Evolutionary conservation across 1,140 invertebrate genomes (phyloP), one percentile per base, ranked within the genome.

Genomic region (Elysia chlorotica): DNA sequence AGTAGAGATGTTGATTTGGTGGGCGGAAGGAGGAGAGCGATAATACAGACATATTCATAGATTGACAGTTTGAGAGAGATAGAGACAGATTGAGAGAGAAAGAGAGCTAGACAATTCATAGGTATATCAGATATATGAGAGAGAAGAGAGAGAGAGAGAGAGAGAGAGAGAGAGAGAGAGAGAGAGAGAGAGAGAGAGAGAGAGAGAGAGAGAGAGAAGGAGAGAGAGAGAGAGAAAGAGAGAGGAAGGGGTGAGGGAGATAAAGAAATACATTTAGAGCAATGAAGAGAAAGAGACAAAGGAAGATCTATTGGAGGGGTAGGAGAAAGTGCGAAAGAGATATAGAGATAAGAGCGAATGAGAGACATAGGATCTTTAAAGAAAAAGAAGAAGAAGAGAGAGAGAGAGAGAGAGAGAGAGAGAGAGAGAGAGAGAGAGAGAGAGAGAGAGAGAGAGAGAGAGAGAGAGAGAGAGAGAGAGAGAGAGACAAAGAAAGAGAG

Each of bases 371-470:
- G 23, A 6, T 30, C n/a, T n/a, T n/a, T 38, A 28, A 59, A 23
- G 38, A 2, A 66, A n/a, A 66, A 10, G 35, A 66, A 66, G 37
- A 66, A 14, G 23, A 41, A 66, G 65, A 66, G n/a, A 31, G 10
- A 41, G 65, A 66, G n/a, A 31, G 30, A 41, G 31, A 41, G 37
- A 38, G 31, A 38, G 37, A 41, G 30, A 66, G 31, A 66, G 37
- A 66, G 37, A 66, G 65, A 66, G 6, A 41, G 37, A 66, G 65
- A 66, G 37, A 41, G 65, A 66, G 37, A 41, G 37, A 66, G 65
- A 66, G 37, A 41, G 37, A 66, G 65, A 66, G 33, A 66, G 17
- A 36, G 33, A 41, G 31, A 36, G 65, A 66, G 31, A 66, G 10
- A 36, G 65, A 3, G 37, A 2, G 65, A 3, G 65, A 2, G 37